Evolutionary conservation across 2,797 vertebrate genomes (phyloP).

Genomic region (Varecia variegata): DNA sequence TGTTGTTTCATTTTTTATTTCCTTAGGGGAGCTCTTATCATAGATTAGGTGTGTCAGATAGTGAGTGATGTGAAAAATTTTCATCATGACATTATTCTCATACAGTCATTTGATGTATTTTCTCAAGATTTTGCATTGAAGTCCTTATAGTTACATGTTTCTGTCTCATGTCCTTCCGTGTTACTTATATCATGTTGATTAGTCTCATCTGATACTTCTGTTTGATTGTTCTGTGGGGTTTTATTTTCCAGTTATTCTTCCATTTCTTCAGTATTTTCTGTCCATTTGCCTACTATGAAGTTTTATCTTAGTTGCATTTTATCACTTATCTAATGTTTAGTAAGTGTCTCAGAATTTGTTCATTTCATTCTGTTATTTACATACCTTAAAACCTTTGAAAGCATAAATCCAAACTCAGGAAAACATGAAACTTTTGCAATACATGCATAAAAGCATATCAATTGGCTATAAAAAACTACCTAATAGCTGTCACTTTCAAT

Average conservation of each 20-base stretch:
- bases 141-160: not conserved
- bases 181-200: not conserved
- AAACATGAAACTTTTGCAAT: not conserved
- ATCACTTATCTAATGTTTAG: not conserved
- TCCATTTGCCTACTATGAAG: not conserved
- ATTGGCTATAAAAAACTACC: not conserved
- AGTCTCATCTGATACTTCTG: not conserved
- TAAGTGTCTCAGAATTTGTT: not conserved
- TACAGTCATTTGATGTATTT: too few species aligned
- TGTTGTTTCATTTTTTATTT: not conserved
- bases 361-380: not conserved
- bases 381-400: not conserved
- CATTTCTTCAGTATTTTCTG: not conserved
- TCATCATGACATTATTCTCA: not conserved
- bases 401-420: not conserved
- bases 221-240: not conserved
- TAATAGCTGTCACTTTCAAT: not conserved
- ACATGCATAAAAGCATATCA: not conserved
- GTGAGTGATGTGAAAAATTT: not conserved
- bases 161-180: rapidly evolving
- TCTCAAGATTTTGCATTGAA: rapidly evolving
- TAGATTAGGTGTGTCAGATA: not conserved
- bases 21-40: not conserved
- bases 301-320: not conserved
- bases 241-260: not conserved